Conservation (phyloP, 2,888 invertebrate species). For the Plusia festucae region DNA sequence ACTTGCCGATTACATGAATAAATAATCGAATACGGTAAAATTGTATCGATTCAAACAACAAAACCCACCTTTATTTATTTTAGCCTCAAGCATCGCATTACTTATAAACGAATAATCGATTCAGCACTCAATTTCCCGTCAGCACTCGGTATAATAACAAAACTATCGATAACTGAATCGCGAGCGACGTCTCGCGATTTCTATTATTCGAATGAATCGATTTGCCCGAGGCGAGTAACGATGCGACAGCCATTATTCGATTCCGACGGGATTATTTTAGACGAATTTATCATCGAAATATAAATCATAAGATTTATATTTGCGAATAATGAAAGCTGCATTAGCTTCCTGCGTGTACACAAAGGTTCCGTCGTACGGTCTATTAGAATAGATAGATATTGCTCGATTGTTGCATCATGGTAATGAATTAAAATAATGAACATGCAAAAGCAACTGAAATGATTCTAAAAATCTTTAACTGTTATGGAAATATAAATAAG, state of each 20-base stretch:
- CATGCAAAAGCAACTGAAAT: constrained; percentile 30
- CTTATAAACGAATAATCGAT: constrained; percentile 77
- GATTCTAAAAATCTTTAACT: too few species aligned
- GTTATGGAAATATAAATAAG: too few species aligned
- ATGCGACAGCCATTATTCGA: constrained; percentile 73
- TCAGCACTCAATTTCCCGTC: constrained; percentile 77
- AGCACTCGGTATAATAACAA: constrained; percentile 76
- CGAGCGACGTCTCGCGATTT: constrained; percentile 72
- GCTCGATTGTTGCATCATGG: constrained; percentile 39
- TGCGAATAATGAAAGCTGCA: constrained; percentile 41
- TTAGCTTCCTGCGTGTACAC: constrained; percentile 32
- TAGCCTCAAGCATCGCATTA: constrained; percentile 74
- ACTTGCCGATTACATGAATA: constrained; percentile 51
- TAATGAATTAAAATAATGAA: constrained; percentile 15
- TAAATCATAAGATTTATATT: constrained; percentile 57
- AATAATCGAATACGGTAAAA: constrained; percentile 61
- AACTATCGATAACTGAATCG: constrained; percentile 78
- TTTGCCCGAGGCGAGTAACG: constrained; percentile 69
- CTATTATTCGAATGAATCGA: constrained; percentile 78
- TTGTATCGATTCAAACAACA: constrained; percentile 60
- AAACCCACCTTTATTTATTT: constrained; percentile 66
- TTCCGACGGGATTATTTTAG: constrained; percentile 60
- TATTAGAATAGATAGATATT: constrained; percentile 37
- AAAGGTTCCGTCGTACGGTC: constrained; percentile 23
- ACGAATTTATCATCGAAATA: constrained; percentile 65